Evolutionary conservation across 2,113 vertebrate species (phyloP).

Genomic region (Pachyramphus minor): DNA sequence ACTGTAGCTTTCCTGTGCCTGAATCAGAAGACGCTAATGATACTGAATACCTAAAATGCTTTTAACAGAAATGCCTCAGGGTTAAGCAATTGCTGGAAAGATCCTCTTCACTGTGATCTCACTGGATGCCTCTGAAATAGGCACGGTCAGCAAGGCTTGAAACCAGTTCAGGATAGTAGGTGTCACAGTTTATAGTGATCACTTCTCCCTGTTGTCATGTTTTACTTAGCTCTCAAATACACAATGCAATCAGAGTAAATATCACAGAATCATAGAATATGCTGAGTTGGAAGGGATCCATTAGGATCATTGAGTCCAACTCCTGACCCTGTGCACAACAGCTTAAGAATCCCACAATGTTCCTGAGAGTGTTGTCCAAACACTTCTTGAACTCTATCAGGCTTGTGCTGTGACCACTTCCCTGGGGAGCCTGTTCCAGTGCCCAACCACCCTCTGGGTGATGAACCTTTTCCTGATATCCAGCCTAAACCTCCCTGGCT

Average conservation of each 20-base stretch:
- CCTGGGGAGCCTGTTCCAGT: neutral
- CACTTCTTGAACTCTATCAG: neutral
- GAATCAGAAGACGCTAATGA: neutral
- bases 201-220: fast-evolving
- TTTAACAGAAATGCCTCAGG: neutral
- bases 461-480: neutral
- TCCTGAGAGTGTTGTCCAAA: neutral
- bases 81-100: neutral
- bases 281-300: neutral
- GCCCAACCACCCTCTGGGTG: fast-evolving
- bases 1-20: neutral
- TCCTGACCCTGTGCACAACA: neutral
- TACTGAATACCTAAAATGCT: neutral
- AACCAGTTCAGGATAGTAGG: neutral
- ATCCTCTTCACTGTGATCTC: neutral
- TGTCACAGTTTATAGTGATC: neutral
- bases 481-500: neutral
- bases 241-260: neutral
- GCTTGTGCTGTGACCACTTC: neutral
- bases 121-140: neutral
- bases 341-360: fast-evolving
- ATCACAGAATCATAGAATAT: neutral
- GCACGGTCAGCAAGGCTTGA: neutral
- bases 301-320: neutral
- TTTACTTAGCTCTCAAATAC: neutral